phyloP scores from a whole-genome alignment of 2,888 invertebrate genomes.

The Chloroclysta siterata region DNA sequence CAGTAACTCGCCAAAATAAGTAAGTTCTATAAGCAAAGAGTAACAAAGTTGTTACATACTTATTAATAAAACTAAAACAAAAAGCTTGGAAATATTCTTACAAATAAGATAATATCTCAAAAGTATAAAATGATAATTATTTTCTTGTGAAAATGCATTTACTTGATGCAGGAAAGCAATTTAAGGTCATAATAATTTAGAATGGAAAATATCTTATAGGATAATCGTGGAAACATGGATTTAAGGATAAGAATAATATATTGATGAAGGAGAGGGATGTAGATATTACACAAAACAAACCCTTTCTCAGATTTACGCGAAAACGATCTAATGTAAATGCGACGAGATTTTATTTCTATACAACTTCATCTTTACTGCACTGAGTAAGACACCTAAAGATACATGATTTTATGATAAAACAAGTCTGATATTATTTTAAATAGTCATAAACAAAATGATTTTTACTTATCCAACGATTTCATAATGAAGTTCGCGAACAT shows the following conservation, averaged over 20 bases:
- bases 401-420: conserved; percentile 43
- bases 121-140: conserved; percentile 32
- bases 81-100: conserved; percentile 28
- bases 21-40: conserved; percentile 22
- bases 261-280: conserved; percentile 29
- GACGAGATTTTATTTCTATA: conserved; percentile 43
- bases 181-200: conserved; percentile 8
- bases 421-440: conserved; percentile 39
- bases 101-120: conserved; percentile 33
- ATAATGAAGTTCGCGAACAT: conserved; percentile 34
- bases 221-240: conserved; percentile 32
- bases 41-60: conserved; percentile 29
- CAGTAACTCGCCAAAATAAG: conserved; percentile 29
- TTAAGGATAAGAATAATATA: conserved; percentile 26
- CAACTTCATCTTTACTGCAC: conserved; percentile 36
- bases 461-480: conserved; percentile 36
- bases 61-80: conserved; percentile 19
- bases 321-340: conserved; percentile 36
- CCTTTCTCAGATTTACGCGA: conserved; percentile 24
- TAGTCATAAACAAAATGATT: conserved; percentile 39
- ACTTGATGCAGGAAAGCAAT: neutral
- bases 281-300: conserved; percentile 39
- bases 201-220: conserved; percentile 13
- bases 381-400: conserved; percentile 36
- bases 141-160: conserved; percentile 15